Conservation (phyloP, 2,797 vertebrate species). For the Enteromius paludinosus region DNA sequence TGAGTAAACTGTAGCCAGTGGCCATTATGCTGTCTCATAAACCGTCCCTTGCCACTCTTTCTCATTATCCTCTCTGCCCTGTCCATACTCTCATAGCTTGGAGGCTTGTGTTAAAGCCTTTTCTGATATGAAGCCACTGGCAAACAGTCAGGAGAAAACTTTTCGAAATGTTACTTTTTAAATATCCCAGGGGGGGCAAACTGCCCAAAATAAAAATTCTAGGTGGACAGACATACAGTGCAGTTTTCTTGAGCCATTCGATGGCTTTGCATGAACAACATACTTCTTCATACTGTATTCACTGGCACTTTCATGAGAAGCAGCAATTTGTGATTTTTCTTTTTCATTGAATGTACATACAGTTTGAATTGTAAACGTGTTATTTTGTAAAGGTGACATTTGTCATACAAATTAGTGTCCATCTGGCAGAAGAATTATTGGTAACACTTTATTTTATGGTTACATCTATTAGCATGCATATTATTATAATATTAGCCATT, state of each 20-base stretch:
- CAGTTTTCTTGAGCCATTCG: background rate
- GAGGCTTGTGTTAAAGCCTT: conserved; percentile 12
- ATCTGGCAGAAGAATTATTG: background rate
- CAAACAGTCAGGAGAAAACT: conserved; percentile 27
- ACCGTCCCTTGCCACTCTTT: conserved; percentile 21
- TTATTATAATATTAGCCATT: too few relatives aligned
- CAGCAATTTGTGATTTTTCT: background rate
- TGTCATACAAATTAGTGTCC: background rate
- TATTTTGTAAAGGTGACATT: background rate
- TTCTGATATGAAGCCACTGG: conserved; percentile 16
- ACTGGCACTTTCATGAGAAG: background rate
- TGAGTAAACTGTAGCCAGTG: conserved; percentile 17
- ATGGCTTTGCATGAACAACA: background rate
- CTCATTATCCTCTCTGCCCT: conserved; percentile 35
- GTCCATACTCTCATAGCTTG: conserved; percentile 9
- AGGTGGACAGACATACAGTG: background rate
- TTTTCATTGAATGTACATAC: background rate
- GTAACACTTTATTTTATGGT: too few relatives aligned
- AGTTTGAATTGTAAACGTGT: background rate
- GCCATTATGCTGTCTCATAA: conserved; percentile 44
- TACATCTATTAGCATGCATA: too few relatives aligned
- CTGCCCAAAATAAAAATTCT: background rate
- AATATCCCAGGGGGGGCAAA: background rate
- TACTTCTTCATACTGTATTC: background rate
- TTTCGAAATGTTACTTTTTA: conserved; percentile 10